These are phyloP conservation scores for Iguana delicatissima DNA, from an alignment of 2,797 vertebrate genomes.

Conservation along the genomic window DNA sequence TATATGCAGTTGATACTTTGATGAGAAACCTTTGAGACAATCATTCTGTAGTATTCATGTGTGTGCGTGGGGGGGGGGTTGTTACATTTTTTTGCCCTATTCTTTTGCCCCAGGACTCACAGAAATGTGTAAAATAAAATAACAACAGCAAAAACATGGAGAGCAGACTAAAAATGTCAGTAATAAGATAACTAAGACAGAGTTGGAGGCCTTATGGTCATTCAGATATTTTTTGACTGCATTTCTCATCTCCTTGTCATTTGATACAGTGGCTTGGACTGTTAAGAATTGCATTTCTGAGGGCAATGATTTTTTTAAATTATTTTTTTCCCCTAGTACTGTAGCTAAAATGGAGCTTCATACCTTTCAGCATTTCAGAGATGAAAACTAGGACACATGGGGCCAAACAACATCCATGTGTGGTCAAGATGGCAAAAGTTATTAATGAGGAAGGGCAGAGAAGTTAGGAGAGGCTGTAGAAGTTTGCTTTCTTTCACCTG, in stretches of 20 bases:
- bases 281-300: background rate
- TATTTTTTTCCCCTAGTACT: too few species aligned
- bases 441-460: too few species aligned
- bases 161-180: background rate
- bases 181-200: background rate
- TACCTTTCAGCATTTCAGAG: too few species aligned
- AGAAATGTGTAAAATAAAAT: conserved; percentile 10
- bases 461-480: too few species aligned
- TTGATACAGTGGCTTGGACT: background rate
- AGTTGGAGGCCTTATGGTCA: background rate
- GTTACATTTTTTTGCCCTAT: background rate
- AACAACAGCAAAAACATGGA: background rate
- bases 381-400: too few species aligned
- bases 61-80: background rate
- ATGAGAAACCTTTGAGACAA: background rate
- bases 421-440: too few species aligned
- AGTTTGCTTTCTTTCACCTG: too few species aligned
- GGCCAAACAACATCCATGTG: too few species aligned
- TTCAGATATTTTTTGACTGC: background rate
- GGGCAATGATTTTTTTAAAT: too few species aligned
- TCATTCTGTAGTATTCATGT: background rate
- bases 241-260: background rate
- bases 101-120: background rate
- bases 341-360: too few species aligned
- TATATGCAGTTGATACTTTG: background rate